These are phyloP conservation scores for Euura lappo DNA, from an alignment of 1,140 invertebrate species.

Conservation along the genomic window DNA sequence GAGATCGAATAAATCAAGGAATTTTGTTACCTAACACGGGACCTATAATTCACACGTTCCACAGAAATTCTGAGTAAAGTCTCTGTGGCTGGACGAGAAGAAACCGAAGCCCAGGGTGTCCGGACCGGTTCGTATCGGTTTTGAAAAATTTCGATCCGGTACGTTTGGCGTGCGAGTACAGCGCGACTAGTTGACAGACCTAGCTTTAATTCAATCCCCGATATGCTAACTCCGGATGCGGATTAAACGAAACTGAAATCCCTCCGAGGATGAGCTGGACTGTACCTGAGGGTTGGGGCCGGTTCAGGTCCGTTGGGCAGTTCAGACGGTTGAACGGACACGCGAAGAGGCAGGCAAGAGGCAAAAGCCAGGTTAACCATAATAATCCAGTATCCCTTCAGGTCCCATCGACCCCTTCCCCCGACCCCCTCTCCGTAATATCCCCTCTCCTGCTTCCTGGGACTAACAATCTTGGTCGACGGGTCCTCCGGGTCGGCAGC, in stretches of 20 bases:
- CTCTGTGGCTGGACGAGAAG: too few species aligned
- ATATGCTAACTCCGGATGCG: too few species aligned
- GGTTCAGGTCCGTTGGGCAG: conserved; percentile 9
- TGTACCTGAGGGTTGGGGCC: neutral
- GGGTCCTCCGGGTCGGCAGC: conserved; percentile 14
- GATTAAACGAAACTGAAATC: too few species aligned
- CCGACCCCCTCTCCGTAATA: neutral
- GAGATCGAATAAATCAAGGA: too few species aligned
- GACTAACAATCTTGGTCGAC: conserved; percentile 15
- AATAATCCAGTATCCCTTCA: conserved; percentile 13
- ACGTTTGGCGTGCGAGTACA: too few species aligned
- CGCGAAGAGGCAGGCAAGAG: neutral
- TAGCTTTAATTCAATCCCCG: too few species aligned
- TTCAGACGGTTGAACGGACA: conserved; percentile 8
- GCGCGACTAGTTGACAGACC: conserved; percentile 33
- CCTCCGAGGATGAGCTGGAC: neutral
- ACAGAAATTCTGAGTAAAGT: too few species aligned
- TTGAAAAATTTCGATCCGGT: too few species aligned
- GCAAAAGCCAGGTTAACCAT: neutral
- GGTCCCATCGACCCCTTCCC: conserved; percentile 18
- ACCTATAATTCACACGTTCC: too few species aligned
- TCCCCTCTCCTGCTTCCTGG: neutral
- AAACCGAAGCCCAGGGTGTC: too few species aligned
- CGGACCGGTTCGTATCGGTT: too few species aligned
- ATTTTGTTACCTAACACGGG: too few species aligned